phyloP scores from a whole-genome alignment of 2,113 vertebrate species.

The Camelus bactrianus region DNA sequence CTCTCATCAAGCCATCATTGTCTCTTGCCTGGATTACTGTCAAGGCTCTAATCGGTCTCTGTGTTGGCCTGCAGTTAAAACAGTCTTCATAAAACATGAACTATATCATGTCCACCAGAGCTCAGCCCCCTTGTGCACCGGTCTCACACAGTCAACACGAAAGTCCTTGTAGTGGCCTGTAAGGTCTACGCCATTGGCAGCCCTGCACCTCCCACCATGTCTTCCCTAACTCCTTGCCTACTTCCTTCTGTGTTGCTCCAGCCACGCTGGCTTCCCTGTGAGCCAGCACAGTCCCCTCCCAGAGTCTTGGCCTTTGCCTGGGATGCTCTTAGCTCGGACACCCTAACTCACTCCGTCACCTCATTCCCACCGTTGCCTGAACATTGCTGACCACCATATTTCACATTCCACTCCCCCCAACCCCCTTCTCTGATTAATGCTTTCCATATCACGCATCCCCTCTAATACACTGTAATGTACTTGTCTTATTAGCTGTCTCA shows the following conservation, averaged over 20 bases:
- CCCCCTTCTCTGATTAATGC: not conserved
- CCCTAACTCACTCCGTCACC: not conserved
- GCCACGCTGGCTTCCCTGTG: not conserved
- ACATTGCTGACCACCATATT: accelerated
- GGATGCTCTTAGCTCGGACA: not conserved
- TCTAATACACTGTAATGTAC: not conserved
- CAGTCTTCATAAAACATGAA: not conserved
- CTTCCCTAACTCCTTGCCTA: not conserved
- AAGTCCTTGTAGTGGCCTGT: not conserved
- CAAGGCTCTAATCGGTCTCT: not conserved
- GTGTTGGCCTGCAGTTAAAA: not conserved
- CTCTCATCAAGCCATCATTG: not conserved
- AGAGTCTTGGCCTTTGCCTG: not conserved
- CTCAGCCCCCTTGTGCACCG: not conserved
- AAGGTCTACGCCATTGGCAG: too few relatives aligned
- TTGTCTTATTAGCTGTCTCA: not conserved
- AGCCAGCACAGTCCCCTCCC: not conserved
- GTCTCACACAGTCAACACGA: not conserved
- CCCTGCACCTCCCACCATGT: too few relatives aligned
- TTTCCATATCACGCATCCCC: not conserved
- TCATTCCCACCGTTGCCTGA: not conserved
- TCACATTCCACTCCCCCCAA: not conserved
- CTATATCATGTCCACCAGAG: not conserved
- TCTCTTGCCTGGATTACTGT: not conserved
- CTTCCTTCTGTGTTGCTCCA: not conserved